Conservation (phyloP, 92 coral and sea anemone species). For the Galaxea fascicularis region DNA sequence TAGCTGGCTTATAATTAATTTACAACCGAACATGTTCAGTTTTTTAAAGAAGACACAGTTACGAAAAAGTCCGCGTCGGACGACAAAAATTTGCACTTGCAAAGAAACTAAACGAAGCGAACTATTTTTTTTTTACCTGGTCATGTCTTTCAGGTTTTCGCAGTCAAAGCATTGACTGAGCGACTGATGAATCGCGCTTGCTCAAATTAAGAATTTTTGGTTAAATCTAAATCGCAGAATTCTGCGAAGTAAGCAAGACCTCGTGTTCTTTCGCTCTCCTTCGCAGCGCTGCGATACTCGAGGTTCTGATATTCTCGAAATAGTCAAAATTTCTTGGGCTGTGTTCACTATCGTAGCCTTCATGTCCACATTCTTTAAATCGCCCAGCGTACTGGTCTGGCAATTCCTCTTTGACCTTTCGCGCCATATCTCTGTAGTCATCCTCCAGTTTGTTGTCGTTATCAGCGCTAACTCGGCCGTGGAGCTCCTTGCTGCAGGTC, state of each 20-base stretch:
- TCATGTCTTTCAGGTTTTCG: background rate
- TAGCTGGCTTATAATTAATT: background rate
- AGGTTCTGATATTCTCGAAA: slow-evolving; percentile 77
- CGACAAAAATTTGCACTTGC: background rate
- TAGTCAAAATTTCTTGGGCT: slow-evolving; percentile 55
- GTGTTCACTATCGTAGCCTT: slow-evolving; percentile 4
- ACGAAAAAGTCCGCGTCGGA: background rate
- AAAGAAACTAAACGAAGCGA: background rate
- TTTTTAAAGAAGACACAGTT: slow-evolving; percentile 8
- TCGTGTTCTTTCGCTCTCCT: slow-evolving; percentile 89
- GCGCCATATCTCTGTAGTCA: background rate
- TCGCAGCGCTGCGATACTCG: slow-evolving; percentile 86
- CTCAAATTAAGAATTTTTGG: background rate
- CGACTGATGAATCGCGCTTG: background rate
- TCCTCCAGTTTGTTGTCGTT: slow-evolving; percentile 40
- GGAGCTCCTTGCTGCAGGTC: background rate
- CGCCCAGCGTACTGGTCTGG: slow-evolving; percentile 44
- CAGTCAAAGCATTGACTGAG: background rate
- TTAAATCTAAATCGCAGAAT: slow-evolving; percentile 29
- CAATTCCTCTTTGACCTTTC: slow-evolving; percentile 61
- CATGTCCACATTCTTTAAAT: slow-evolving; percentile 28
- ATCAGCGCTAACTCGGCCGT: background rate
- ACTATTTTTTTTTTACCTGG: background rate
- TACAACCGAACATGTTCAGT: slow-evolving; percentile 6
- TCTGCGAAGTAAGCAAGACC: slow-evolving; percentile 55